Conservation (phyloP, 37 sponge, comb jelly and placozoan genomes). For the Ephydatia muelleri region DNA sequence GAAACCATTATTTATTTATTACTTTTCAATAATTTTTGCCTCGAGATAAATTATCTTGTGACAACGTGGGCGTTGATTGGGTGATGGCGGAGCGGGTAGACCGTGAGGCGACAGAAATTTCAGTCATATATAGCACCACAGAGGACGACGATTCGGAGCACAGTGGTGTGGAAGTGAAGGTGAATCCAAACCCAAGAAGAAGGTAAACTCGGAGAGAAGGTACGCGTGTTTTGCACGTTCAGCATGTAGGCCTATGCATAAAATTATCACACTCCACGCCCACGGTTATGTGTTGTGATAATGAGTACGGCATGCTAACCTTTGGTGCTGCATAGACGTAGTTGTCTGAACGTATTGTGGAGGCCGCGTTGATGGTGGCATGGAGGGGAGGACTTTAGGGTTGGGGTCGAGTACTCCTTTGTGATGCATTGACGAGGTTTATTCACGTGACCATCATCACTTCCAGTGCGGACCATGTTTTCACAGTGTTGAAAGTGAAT, state of each 20-base stretch:
- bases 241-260: no score
- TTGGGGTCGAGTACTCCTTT: not conserved
- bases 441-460: not conserved
- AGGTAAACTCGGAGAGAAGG: not conserved
- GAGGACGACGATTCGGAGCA: not conserved
- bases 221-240: not conserved
- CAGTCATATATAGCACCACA: not conserved
- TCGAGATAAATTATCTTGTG: not conserved
- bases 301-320: no score
- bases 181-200: not conserved
- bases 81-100: not conserved
- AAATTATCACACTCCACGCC: no score
- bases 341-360: no score
- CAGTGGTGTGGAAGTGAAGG: not conserved
- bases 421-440: not conserved
- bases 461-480: not conserved
- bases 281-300: no score
- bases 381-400: no score
- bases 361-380: not conserved
- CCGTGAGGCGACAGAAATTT: not conserved
- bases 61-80: not conserved
- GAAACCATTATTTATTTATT: not conserved
- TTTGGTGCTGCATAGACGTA: no score
- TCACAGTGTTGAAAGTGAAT: not conserved
- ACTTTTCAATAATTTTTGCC: not conserved